Evolutionary conservation across 1,140 invertebrate genomes (phyloP), one percentile per base, ranked within the genome.

Genomic region (Polyergus mexicanus): DNA sequence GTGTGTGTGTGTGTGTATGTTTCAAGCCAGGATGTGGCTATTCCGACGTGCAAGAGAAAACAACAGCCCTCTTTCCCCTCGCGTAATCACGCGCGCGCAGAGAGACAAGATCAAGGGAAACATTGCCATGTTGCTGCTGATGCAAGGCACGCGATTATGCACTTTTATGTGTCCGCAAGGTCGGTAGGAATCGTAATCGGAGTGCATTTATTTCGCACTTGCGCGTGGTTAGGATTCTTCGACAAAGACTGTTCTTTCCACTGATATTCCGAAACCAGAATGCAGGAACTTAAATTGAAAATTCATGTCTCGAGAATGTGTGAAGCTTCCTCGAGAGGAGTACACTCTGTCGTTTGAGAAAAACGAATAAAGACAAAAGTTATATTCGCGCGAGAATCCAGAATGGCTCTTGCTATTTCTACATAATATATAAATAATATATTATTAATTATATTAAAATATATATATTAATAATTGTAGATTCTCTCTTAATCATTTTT

Each of bases 171-270:
- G 22, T n/a, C 10, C 28, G 56, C 88, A 88, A 89, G 88, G 87
- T 89, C 87, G 60, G 54, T 25, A 74, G 69, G 75, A 89, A 89
- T 89, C 76, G 87, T 88, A 89, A 88, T 89, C 72, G 83, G 77
- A 41, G 32, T 19, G 83, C 71, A 77, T 88, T 88, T 89, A 63
- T 88, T 88, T 88, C 76, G 78, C 65, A 76, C 71, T 68, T 44
- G 65, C 84, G 8, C 38, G 28, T 41, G 38, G 75, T 11, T 8
- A 11, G 44, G 38, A 81, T 81, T 81, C 78, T 44, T 72, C 38
- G 54, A 54, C 65, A 5, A 25, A 22, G 44, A 47, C 44, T 56
- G 76, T 69, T 10, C 38, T 38, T 47, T 60, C 32, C 44, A 28
- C 8, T 32, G 19, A 6, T 54, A 35, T 38, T 56, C 71, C 13